Conservation (phyloP, 2,797 vertebrate genomes). For the Takifugu rubripes region DNA sequence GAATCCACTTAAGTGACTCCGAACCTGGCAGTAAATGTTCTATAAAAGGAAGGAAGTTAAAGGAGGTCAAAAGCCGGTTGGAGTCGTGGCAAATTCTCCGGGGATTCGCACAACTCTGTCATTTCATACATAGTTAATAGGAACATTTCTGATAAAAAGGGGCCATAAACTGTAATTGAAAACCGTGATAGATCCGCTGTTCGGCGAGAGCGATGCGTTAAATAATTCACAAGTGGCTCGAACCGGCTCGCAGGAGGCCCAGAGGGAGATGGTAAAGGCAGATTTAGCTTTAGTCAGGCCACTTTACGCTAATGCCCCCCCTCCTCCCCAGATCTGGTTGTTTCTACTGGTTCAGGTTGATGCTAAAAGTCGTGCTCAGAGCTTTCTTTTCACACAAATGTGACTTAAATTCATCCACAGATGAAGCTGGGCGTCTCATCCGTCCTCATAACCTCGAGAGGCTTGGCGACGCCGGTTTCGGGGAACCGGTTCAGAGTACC, state of each 20-base stretch:
- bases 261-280: conserved; percentile 13
- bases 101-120: background rate
- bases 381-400: too few species aligned
- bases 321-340: too few species aligned
- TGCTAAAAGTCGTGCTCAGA: too few species aligned
- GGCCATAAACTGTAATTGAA: background rate
- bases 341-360: too few species aligned
- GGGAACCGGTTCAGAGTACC: conserved; percentile 5
- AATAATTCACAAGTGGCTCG: conserved; percentile 6
- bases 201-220: background rate
- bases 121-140: background rate
- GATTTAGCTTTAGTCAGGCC: background rate
- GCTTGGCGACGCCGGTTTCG: too few species aligned
- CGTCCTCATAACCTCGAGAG: too few species aligned
- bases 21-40: background rate
- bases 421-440: too few species aligned
- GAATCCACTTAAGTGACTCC: too few species aligned
- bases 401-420: too few species aligned
- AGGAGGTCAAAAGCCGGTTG: background rate
- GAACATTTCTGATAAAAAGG: background rate
- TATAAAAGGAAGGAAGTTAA: background rate
- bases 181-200: background rate
- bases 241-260: conserved; percentile 1
- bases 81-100: background rate
- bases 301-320: background rate